Base-by-base conservation (phyloP, 2,888 invertebrate species). In the Stenotaenia linearis region DNA sequence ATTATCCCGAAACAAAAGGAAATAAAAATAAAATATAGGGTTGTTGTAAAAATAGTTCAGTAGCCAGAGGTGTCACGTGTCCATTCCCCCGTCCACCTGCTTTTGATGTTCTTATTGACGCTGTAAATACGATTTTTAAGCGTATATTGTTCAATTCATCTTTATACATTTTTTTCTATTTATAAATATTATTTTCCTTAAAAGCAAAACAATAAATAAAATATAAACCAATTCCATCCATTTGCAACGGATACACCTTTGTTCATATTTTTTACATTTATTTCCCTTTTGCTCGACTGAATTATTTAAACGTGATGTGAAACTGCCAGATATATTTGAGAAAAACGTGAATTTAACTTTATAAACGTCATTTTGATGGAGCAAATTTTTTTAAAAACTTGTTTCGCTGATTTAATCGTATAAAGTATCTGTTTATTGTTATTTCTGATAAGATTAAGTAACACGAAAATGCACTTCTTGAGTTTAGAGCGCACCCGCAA, bases 391-490 rank as follows among this genome's bases (percentile, higher is more conserved):
- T 69, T 69, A n/a, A n/a, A n/a, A n/a, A 15, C 69, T 25, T 23
- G 69, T 69, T 69, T 28, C 15, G 1, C 28, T 69, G 69, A 69
- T 69, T 69, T 69, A 69, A 69, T 69, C 69, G 28, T 23, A 25
- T 28, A 23, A 69, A 69, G 25, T 28, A 28, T 69, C 69, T 69
- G n/a, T 23, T 69, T 69, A 28, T 28, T 25, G 61, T 23, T 69
- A 69, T 69, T 69, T 69, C 69, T 69, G 69, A 69, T 69, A 69
- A 69, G 69, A 3, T 69, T 69, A 69, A 69, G 69, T 69, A n/a
- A 69, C 69, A 69, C 28, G 69, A 69, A 69, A 69, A 69, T 69
- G 69, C 69, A 69, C 69, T 69, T 69, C 28, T 69, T 69, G 69
- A 69, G 69, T 69, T 69, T 69, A 69, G 12, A 69, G 69, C 61